phyloP scores from a whole-genome alignment of 2,888 invertebrate species.

The Lasiommata megera region DNA sequence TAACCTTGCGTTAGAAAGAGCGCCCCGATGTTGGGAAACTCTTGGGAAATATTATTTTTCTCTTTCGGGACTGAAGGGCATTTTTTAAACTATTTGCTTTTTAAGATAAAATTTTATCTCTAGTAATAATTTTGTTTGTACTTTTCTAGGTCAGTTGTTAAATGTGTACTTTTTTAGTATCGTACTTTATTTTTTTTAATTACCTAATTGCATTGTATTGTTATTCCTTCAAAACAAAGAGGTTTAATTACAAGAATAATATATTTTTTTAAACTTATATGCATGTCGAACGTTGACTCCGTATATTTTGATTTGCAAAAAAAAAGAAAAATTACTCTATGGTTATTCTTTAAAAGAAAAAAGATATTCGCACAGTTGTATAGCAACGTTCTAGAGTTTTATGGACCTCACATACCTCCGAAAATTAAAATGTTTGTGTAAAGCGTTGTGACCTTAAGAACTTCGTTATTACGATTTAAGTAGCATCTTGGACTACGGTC shows the following conservation, averaged over 20 bases:
- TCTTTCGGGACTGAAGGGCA: conserved; percentile 75
- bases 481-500: neutral
- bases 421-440: neutral
- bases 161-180: conserved; percentile 9
- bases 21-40: conserved; percentile 71
- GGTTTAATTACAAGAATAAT: neutral
- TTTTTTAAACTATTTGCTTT: conserved; percentile 67
- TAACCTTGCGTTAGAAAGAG: conserved; percentile 67
- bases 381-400: neutral
- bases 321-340: neutral
- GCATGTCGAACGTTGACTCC: neutral
- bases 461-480: neutral
- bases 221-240: neutral
- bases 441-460: neutral
- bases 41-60: conserved; percentile 78
- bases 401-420: neutral
- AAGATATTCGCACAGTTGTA: neutral
- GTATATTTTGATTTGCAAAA: neutral
- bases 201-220: conserved; percentile 7
- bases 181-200: conserved; percentile 1
- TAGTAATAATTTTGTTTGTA: conserved; percentile 47
- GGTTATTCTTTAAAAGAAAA: neutral
- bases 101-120: conserved; percentile 48
- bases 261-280: neutral
- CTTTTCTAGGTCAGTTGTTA: conserved; percentile 54